Evolutionary conservation across 1,140 invertebrate genomes (phyloP).

Genomic region (Bombus superbus): DNA sequence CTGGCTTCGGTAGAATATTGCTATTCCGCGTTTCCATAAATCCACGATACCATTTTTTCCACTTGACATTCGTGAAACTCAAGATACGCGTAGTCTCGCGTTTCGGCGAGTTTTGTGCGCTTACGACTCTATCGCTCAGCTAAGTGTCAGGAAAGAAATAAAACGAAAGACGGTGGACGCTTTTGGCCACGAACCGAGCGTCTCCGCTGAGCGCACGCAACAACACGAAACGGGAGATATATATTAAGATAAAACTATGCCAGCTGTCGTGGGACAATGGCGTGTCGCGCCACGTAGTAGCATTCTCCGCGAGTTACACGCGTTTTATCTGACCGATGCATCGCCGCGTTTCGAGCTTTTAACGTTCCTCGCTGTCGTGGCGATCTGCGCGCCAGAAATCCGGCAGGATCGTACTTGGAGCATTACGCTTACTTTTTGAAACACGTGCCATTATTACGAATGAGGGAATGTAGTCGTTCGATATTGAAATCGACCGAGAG

Average conservation of each 20-base stretch:
- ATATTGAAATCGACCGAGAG: background rate
- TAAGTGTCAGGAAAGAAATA: background rate
- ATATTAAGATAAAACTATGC: constrained; percentile 16
- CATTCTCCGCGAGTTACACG: background rate
- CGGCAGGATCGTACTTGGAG: background rate
- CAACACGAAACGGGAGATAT: background rate
- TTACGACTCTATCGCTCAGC: background rate
- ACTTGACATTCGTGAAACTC: background rate
- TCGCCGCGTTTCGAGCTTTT: constrained; percentile 14
- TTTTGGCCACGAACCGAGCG: background rate
- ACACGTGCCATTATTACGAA: background rate
- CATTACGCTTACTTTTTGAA: background rate
- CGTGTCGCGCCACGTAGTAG: background rate
- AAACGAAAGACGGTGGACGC: background rate
- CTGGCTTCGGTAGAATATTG: too few species aligned
- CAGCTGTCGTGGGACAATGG: constrained; percentile 12
- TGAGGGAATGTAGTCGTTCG: background rate
- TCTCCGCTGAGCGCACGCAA: background rate
- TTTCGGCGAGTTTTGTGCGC: background rate
- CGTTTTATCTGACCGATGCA: constrained; percentile 21
- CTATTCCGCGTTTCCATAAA: background rate
- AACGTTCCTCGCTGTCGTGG: background rate
- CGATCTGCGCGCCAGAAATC: background rate
- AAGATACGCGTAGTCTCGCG: background rate
- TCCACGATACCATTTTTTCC: background rate